Conservation (phyloP, 1,140 invertebrate genomes). For the Gryllus bimaculatus region DNA sequence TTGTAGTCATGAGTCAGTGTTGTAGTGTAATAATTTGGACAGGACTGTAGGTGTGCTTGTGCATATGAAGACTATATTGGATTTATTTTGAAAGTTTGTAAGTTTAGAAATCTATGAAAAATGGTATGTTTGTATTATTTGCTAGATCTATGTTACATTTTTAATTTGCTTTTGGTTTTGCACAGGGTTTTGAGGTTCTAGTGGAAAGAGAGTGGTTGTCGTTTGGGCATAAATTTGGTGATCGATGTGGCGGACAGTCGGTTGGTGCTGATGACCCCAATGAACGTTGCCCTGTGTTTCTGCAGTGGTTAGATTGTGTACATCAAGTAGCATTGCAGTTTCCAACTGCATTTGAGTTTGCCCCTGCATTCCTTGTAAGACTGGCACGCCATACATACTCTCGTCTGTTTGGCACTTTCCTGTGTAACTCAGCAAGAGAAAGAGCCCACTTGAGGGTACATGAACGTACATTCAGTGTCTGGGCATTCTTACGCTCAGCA, state of each 20-base stretch:
- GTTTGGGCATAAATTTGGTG: constrained; percentile 95
- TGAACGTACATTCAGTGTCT: constrained; percentile 73
- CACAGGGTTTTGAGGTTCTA: constrained; percentile 80
- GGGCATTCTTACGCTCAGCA: constrained; percentile 65
- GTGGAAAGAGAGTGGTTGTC: constrained; percentile 93
- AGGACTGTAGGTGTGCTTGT: too few species aligned
- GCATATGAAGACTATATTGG: too few species aligned
- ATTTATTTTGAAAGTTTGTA: too few species aligned
- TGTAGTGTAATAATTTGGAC: too few species aligned
- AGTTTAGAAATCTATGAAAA: too few species aligned
- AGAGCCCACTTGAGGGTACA: constrained; percentile 53
- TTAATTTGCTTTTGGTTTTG: constrained; percentile 21
- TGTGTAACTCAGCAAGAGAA: constrained; percentile 81
- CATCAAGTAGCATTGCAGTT: constrained; percentile 86
- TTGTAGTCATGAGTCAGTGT: too few species aligned
- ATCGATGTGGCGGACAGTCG: constrained; percentile 84
- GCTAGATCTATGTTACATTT: too few species aligned
- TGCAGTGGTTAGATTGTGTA: constrained; percentile 96
- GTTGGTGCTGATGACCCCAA: constrained; percentile 74
- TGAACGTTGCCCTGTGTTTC: constrained; percentile 90
- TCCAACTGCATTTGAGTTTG: constrained; percentile 92
- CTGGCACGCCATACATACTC: constrained; percentile 91
- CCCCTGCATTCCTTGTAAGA: constrained; percentile 80
- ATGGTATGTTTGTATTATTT: too few species aligned
- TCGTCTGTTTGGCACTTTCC: constrained; percentile 92